A percentile compares a stretch with the other conserved stretches of the same genome.
Evolutionary conservation across 2,113 vertebrate species (phyloP).

Genomic region (Xiphorhynchus elegans): DNA sequence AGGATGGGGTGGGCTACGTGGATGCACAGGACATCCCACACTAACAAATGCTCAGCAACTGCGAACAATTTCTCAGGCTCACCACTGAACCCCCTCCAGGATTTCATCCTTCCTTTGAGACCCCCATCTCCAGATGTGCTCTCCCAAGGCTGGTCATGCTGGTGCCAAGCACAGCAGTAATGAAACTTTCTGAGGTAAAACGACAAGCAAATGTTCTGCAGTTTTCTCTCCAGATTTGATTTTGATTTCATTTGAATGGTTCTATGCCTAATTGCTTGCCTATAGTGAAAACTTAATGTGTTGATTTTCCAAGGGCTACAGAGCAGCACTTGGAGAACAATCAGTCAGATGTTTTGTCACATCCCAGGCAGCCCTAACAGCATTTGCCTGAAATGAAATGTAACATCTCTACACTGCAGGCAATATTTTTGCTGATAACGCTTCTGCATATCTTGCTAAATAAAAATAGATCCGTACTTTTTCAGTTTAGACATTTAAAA

Average conservation of each 20-base stretch:
- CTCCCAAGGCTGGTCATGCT: neutral
- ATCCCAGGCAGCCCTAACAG: conserved; percentile 53
- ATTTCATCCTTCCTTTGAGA: neutral
- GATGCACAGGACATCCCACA: neutral
- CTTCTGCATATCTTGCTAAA: conserved; percentile 43
- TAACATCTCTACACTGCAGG: conserved; percentile 49
- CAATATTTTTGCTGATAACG: conserved; percentile 52
- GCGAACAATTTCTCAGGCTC: neutral
- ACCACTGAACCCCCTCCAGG: neutral
- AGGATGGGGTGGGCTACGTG: neutral
- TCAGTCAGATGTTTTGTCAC: conserved; percentile 63
- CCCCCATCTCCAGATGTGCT: neutral
- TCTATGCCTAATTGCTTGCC: conserved; percentile 62
- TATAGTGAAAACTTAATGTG: conserved; percentile 62
- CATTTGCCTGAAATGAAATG: conserved; percentile 59
- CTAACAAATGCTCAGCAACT: neutral
- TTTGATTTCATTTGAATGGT: conserved; percentile 53
- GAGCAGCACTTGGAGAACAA: conserved; percentile 63
- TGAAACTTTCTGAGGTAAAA: conserved; percentile 33
- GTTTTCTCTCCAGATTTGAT: conserved; percentile 48
- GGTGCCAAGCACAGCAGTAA: neutral
- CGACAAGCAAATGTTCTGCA: neutral
- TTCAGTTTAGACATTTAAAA: conserved; percentile 30
- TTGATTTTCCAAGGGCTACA: conserved; percentile 61
- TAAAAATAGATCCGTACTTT: conserved; percentile 35